Evolutionary conservation across 2,888 invertebrate genomes (phyloP).

Genomic region (Sabatieria punctata): DNA sequence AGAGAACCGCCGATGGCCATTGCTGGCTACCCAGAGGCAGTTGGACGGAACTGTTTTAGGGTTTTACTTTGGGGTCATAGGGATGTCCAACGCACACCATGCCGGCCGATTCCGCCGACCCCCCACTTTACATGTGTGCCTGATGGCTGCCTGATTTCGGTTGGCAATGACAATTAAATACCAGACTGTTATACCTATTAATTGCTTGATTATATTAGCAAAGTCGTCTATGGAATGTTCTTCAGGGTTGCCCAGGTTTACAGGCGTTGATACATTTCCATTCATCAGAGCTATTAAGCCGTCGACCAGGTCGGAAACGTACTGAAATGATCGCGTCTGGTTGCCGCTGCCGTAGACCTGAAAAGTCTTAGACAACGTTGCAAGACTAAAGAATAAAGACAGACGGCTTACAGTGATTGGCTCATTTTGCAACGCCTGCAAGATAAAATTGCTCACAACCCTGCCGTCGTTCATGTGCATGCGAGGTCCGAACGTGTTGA

Average conservation of each 20-base stretch:
- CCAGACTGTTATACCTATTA: slow-evolving; percentile 36
- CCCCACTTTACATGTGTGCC: no score
- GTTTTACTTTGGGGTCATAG: no score
- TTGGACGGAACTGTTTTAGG: no score
- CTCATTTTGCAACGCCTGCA: slow-evolving; percentile 83
- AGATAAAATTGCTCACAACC: slow-evolving; percentile 93
- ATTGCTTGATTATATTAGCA: slow-evolving; percentile 37
- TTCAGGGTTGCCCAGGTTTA: slow-evolving; percentile 93
- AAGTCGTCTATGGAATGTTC: slow-evolving; percentile 78
- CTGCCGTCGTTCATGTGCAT: slow-evolving; percentile 98
- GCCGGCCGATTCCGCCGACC: no score
- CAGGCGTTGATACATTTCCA: slow-evolving; percentile 73
- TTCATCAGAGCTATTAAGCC: slow-evolving; percentile 81
- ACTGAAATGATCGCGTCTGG: slow-evolving; percentile 82
- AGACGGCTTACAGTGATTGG: slow-evolving; percentile 63
- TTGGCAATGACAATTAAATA: no score
- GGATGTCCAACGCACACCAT: no score
- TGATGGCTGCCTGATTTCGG: no score
- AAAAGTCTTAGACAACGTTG: background rate
- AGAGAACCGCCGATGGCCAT: no score
- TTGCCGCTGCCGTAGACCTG: slow-evolving; percentile 42
- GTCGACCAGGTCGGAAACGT: slow-evolving; percentile 87
- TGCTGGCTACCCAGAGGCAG: no score
- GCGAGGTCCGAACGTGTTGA: slow-evolving; percentile 94
- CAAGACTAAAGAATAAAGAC: no score